These are phyloP conservation scores for Temnothorax unifasciatus DNA, from an alignment of 2,888 invertebrate genomes.

Conservation along the genomic window DNA sequence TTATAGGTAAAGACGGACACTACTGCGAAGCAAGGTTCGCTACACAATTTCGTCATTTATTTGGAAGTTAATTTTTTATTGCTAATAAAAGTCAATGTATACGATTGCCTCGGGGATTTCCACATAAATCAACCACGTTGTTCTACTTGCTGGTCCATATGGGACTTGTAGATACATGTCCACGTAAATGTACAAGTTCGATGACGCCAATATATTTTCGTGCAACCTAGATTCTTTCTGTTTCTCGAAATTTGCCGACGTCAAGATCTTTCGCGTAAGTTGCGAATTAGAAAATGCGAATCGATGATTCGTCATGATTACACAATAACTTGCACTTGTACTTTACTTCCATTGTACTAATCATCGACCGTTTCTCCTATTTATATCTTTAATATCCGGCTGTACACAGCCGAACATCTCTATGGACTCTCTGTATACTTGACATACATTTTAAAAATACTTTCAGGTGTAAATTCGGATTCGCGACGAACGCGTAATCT, in stretches of 20 bases:
- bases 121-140: constrained; percentile 5
- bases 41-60: background rate
- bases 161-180: background rate
- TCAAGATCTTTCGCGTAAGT: constrained; percentile 32
- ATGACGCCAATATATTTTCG: constrained; percentile 14
- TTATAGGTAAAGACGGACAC: background rate
- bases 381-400: constrained; percentile 71
- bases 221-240: constrained; percentile 22
- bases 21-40: background rate
- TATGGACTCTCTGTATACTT: constrained; percentile 73
- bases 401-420: constrained; percentile 61
- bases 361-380: constrained; percentile 64
- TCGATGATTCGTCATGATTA: constrained; percentile 46
- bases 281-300: background rate
- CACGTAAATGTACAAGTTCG: background rate
- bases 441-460: constrained; percentile 76
- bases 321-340: constrained; percentile 58
- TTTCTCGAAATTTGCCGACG: constrained; percentile 37
- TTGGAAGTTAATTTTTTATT: background rate
- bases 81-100: background rate
- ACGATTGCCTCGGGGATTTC: background rate
- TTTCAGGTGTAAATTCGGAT: constrained; percentile 70
- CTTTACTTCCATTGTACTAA: constrained; percentile 55
- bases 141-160: background rate
- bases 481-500: constrained; percentile 57